Evolutionary conservation across 2,888 invertebrate species (phyloP).

Genomic region (Acanthopleura granulata): DNA sequence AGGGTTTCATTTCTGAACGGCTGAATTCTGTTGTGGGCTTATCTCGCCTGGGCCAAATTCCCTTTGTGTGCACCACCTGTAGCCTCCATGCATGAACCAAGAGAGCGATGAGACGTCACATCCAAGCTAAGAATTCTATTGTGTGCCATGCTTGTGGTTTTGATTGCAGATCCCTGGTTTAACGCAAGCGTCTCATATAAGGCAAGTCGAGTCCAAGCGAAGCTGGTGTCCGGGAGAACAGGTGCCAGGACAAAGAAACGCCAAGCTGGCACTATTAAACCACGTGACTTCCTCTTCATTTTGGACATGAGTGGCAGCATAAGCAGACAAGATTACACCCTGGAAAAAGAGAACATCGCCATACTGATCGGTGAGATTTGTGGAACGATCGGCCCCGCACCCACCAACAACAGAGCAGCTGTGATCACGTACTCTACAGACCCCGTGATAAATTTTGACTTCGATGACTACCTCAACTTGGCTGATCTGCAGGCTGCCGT

Average conservation of each 20-base stretch:
- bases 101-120: too few relatives aligned
- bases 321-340: neutral
- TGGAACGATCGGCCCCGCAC: neutral
- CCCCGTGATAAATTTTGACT: neutral
- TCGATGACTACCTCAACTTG: neutral
- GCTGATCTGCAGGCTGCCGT: neutral
- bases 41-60: too few relatives aligned
- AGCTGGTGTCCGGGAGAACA: neutral
- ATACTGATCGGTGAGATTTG: neutral
- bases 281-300: neutral
- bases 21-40: too few relatives aligned
- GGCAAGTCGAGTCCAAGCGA: too few relatives aligned
- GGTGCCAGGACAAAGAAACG: too few relatives aligned
- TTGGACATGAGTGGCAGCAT: slow-evolving; percentile 1
- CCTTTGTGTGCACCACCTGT: too few relatives aligned
- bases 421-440: neutral
- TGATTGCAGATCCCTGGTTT: too few relatives aligned
- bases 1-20: too few relatives aligned
- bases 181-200: too few relatives aligned
- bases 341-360: neutral
- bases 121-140: too few relatives aligned
- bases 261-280: neutral
- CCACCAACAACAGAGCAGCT: neutral
- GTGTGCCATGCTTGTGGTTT: too few relatives aligned
- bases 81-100: too few relatives aligned